phyloP scores from a whole-genome alignment of 2,113 vertebrate genomes.

The Cyanoderma ruficeps region DNA sequence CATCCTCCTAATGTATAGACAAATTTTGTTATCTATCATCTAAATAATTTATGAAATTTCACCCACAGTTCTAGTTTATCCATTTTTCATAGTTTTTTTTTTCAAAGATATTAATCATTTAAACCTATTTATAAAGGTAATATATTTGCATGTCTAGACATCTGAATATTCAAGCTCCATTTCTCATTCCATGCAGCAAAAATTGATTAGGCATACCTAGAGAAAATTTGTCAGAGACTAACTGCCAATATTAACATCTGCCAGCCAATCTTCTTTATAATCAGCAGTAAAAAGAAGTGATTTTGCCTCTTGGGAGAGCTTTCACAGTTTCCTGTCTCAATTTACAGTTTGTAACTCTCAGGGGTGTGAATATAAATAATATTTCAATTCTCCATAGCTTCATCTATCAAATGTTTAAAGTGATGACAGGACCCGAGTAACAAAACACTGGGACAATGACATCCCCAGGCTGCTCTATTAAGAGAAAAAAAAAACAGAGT shows the following conservation, averaged over 20 bases:
- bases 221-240: conserved; percentile 69
- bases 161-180: conserved; percentile 11
- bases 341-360: conserved; percentile 40
- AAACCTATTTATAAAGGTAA: conserved; percentile 58
- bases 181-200: conserved; percentile 48
- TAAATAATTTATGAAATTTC: background rate
- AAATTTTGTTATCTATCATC: background rate
- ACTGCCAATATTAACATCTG: conserved; percentile 69
- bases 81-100: conserved; percentile 51
- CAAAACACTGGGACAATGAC: background rate
- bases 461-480: background rate
- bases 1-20: background rate
- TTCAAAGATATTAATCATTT: conserved; percentile 51
- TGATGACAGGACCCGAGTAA: background rate
- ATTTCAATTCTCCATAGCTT: conserved; percentile 1
- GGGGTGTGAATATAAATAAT: background rate
- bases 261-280: conserved; percentile 63
- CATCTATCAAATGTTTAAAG: conserved; percentile 29
- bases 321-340: conserved; percentile 41
- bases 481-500: background rate
- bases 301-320: conserved; percentile 53
- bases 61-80: conserved; percentile 6
- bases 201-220: conserved; percentile 57
- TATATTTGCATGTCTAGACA: conserved; percentile 34
- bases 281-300: conserved; percentile 60